phyloP scores from a whole-genome alignment of 2,888 invertebrate genomes.

The Phortica magna region DNA sequence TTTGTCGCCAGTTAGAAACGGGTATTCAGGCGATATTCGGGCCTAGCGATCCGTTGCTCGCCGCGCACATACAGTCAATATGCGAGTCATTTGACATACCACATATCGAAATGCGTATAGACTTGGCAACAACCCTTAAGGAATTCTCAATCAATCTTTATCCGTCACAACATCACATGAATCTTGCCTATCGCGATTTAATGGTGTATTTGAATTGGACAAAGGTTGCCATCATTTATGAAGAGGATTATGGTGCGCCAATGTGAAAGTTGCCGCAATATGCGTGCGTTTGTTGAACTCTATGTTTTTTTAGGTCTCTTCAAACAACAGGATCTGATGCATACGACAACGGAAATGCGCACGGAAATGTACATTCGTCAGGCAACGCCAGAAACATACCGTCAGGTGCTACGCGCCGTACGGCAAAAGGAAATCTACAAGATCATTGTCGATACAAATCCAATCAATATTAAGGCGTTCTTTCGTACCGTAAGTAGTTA shows the following conservation, averaged over 20 bases:
- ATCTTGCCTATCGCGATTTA: conserved; percentile 90
- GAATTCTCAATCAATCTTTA: conserved; percentile 93
- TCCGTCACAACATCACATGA: conserved; percentile 89
- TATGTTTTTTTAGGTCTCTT: conserved; percentile 82
- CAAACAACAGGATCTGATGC: conserved; percentile 90
- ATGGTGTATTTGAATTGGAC: conserved; percentile 95
- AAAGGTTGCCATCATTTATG: conserved; percentile 94
- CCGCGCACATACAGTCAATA: conserved; percentile 91
- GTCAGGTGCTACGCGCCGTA: conserved; percentile 83
- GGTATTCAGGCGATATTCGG: conserved; percentile 87
- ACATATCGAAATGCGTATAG: conserved; percentile 88
- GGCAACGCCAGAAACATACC: conserved; percentile 83
- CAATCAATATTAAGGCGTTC: conserved; percentile 87
- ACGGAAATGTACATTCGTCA: conserved; percentile 89
- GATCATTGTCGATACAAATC: conserved; percentile 92
- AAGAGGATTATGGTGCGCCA: conserved; percentile 90
- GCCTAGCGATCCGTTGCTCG: conserved; percentile 89
- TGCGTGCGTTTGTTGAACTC: background rate
- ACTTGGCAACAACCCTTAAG: conserved; percentile 80
- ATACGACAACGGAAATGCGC: conserved; percentile 80
- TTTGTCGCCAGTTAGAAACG: conserved; percentile 83
- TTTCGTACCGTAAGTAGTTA: conserved; percentile 88
- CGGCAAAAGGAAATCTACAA: conserved; percentile 92
- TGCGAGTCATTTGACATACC: conserved; percentile 94
- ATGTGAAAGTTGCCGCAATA: background rate